Percentiles rank a stretch among this genome's conserved stretches.
These are phyloP conservation scores for Hippocampus guttulatus DNA, from an alignment of 2,113 vertebrate species.

Conservation along the genomic window DNA sequence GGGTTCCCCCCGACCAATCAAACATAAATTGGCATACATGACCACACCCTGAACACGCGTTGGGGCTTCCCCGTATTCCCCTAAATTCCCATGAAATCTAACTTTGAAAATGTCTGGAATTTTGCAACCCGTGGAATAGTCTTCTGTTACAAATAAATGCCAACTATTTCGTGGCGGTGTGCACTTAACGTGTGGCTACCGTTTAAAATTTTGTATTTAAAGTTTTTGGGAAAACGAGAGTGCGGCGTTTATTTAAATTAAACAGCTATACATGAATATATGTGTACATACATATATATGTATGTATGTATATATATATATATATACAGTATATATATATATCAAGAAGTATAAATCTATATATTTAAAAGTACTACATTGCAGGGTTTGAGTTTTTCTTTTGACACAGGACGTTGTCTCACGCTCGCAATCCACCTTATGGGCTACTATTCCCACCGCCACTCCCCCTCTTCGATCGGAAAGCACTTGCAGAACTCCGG, in stretches of 20 bases:
- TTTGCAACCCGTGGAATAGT: constrained; percentile 26
- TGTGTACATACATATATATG: constrained; percentile 44
- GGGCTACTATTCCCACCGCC: constrained; percentile 69
- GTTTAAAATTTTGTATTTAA: constrained; percentile 69
- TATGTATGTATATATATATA: constrained; percentile 68
- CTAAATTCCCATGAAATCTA: neutral
- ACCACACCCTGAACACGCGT: no score
- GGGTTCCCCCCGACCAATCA: no score
- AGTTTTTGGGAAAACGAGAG: constrained; percentile 64
- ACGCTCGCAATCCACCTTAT: constrained; percentile 63
- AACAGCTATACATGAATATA: constrained; percentile 72
- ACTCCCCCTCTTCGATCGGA: constrained; percentile 60
- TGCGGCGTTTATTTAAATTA: constrained; percentile 72
- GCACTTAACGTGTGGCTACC: constrained; percentile 58
- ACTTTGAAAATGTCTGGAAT: neutral
- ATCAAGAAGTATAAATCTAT: constrained; percentile 60
- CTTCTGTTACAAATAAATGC: constrained; percentile 22
- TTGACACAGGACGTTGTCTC: constrained; percentile 76
- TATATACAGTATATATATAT: constrained; percentile 44
- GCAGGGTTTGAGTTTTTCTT: constrained; percentile 69
- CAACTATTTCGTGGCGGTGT: constrained; percentile 50
- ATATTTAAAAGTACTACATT: constrained; percentile 68
- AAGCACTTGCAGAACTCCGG: no score
- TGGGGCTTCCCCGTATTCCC: neutral
- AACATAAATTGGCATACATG: no score